Conservation (phyloP, 2,888 invertebrate species). For the Enchytraeus crypticus region DNA sequence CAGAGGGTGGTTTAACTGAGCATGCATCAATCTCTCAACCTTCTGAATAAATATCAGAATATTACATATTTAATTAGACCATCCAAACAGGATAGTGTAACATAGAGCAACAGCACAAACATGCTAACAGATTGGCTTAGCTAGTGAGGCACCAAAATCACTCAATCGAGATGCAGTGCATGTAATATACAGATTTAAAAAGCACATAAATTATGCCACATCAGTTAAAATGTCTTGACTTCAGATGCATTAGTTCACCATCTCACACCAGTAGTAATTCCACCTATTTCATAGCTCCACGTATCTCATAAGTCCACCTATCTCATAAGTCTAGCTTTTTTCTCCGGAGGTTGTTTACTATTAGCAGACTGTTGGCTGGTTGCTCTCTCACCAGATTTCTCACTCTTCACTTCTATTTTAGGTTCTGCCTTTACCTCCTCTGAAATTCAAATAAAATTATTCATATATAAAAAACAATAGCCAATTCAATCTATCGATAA, state of each 20-base stretch:
- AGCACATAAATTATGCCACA: too few species aligned
- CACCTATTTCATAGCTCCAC: neutral
- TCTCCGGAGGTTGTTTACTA: constrained; percentile 21
- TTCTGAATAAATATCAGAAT: too few species aligned
- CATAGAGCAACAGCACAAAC: too few species aligned
- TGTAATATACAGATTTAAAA: too few species aligned
- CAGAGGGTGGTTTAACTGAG: too few species aligned
- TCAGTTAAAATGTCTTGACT: too few species aligned
- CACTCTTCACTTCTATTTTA: constrained; percentile 17
- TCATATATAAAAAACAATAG: neutral
- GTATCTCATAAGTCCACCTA: neutral
- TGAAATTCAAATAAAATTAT: neutral
- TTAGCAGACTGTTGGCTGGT: neutral
- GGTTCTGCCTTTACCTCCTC: constrained; percentile 19
- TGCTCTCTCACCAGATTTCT: constrained; percentile 7
- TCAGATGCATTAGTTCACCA: neutral
- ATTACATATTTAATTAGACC: too few species aligned
- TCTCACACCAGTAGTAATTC: neutral
- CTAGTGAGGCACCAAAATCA: too few species aligned
- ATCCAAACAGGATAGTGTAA: too few species aligned
- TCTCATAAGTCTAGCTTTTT: constrained; percentile 22
- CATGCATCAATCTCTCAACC: too few species aligned
- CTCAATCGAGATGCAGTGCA: too few species aligned
- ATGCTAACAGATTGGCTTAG: too few species aligned
- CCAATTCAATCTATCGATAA: neutral